Evolutionary conservation across 2,797 vertebrate genomes (phyloP), one percentile per base, ranked within the genome.

Genomic region (Lophius americanus): DNA sequence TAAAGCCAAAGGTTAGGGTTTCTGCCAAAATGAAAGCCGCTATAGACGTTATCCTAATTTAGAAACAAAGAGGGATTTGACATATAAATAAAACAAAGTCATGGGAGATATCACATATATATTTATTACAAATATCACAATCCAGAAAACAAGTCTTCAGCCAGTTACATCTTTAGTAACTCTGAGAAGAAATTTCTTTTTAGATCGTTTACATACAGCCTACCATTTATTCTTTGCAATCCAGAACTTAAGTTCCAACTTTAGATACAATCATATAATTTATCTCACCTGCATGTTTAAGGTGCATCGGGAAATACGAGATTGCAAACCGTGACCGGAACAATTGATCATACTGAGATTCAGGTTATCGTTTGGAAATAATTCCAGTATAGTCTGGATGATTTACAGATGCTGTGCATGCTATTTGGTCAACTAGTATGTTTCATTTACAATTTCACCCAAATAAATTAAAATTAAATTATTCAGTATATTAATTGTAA

Each of bases 61-160:
- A 23, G 23, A 23, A 23, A 23, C 23, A 23, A 23, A 23, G 23
- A 23, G 23, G 12, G 9, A 44, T 51, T 23, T 10, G 7, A 5
- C 4, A 23, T 44, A 10, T 38, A 70, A 51, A 61, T 53, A 55
- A 51, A 14, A 66, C 33, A 23, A 38, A 60, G 58, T 48, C 51
- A 59, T 50, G 36, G 43, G 38, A 35, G 23, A 32, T 50, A 70
- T 75, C 76, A 90, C 88, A 86, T 84, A 92, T 83, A 92, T 86
- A 88, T 93, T 94, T 94, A 94, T 93, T 94, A 93, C 90, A 95
- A 95, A 94, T 92, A 89, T 90, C 90, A 94, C 89, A 91, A 90
- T 87, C 86, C 89, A 92, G 83, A 90, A 92, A 92, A 91, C 75
- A 74, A 78, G 75, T 88, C 68, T 79, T 87, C 82, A 55, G 84